phyloP scores from a whole-genome alignment of 2,113 vertebrate species.

The Todiramphus chloris region DNA sequence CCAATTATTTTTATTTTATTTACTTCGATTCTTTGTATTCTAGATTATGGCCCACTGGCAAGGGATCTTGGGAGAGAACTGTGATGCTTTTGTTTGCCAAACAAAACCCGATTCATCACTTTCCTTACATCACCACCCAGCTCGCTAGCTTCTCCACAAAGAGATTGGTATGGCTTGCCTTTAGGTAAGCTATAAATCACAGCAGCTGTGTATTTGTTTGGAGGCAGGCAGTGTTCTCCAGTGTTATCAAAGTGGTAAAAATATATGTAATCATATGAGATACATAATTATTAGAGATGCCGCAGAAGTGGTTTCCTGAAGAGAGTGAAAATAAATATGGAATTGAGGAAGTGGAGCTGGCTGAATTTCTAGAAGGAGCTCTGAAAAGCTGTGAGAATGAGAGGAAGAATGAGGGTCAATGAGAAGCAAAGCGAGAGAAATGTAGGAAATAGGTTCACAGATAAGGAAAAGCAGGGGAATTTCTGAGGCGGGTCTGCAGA shows the following conservation, averaged over 20 bases:
- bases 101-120: slow-evolving; percentile 62
- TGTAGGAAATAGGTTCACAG: neutral
- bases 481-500: neutral
- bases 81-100: neutral
- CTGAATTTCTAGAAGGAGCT: neutral
- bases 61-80: slow-evolving; percentile 50
- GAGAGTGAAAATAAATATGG: neutral
- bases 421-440: neutral
- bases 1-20: slow-evolving; percentile 67
- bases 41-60: slow-evolving; percentile 41
- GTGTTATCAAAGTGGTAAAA: neutral
- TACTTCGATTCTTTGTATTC: slow-evolving; percentile 60
- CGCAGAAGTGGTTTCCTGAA: neutral
- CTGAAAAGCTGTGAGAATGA: neutral
- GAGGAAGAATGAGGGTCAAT: neutral
- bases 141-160: slow-evolving; percentile 31
- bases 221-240: neutral
- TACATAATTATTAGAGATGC: neutral
- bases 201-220: slow-evolving; percentile 31
- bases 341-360: neutral
- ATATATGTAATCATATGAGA: neutral
- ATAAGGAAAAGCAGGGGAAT: neutral
- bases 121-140: slow-evolving; percentile 32
- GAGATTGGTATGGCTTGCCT: slow-evolving; percentile 6
- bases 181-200: slow-evolving; percentile 25